phyloP scores from a whole-genome alignment of 2,888 invertebrate genomes.

The Minunthozetes semirufus region DNA sequence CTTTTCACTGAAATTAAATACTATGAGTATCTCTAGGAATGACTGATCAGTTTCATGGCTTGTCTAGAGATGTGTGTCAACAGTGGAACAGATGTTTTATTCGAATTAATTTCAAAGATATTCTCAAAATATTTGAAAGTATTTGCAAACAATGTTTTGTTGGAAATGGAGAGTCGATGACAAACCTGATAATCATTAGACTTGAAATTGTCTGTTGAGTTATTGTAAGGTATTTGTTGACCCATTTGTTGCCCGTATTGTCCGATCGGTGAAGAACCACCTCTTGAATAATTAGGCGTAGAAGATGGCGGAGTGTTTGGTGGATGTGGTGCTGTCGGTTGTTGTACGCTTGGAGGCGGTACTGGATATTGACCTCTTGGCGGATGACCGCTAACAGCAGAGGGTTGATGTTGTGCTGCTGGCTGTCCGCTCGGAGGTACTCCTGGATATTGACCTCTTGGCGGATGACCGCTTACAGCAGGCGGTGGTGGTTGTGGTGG shows the following conservation, averaged over 20 bases:
- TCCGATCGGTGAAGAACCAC: conserved; percentile 13
- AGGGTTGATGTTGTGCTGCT: background rate
- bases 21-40: background rate
- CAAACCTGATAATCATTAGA: conserved; percentile 18
- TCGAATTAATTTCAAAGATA: background rate
- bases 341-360: background rate
- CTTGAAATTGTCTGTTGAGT: background rate
- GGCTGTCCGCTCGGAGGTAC: background rate
- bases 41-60: background rate
- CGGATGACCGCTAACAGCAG: background rate
- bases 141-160: background rate
- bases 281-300: background rate
- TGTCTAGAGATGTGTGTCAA: background rate
- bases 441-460: background rate
- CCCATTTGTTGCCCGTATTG: conserved; percentile 22
- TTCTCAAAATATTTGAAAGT: background rate
- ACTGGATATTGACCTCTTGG: conserved; percentile 1
- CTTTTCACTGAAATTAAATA: background rate
- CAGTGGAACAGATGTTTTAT: background rate
- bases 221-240: conserved; percentile 21
- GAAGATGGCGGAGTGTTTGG: conserved; percentile 12
- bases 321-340: background rate
- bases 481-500: background rate
- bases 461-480: background rate
- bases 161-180: background rate